These are phyloP conservation scores for Lymantria monacha DNA, from an alignment of 2,888 invertebrate species.

Conservation along the genomic window DNA sequence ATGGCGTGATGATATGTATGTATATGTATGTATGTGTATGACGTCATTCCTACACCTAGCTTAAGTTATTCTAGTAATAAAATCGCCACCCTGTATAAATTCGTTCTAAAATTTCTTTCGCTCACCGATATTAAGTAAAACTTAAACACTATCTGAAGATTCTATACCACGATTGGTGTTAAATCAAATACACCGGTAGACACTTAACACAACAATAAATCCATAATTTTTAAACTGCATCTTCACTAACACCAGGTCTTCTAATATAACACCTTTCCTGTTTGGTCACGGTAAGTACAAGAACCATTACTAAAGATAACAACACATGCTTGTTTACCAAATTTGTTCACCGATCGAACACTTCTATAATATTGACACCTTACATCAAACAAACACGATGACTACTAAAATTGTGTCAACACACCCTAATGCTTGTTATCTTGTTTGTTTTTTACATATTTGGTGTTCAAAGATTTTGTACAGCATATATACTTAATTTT, in stretches of 20 bases:
- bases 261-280: slow-evolving; percentile 10
- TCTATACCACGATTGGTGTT: background rate
- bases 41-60: too few species aligned
- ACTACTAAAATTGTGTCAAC: slow-evolving; percentile 15
- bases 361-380: slow-evolving; percentile 33
- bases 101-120: too few species aligned
- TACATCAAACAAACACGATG: slow-evolving; percentile 7
- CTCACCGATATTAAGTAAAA: too few species aligned
- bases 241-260: slow-evolving; percentile 1
- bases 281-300: slow-evolving; percentile 18
- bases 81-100: too few species aligned
- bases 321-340: slow-evolving; percentile 24
- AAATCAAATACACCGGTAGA: background rate
- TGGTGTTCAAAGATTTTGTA: slow-evolving; percentile 14
- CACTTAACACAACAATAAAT: background rate
- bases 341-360: slow-evolving; percentile 23
- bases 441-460: slow-evolving; percentile 27
- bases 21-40: too few species aligned
- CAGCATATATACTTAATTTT: too few species aligned
- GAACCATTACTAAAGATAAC: slow-evolving; percentile 32
- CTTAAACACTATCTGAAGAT: background rate
- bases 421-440: slow-evolving; percentile 25
- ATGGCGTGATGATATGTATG: too few species aligned
- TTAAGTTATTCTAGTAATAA: too few species aligned
- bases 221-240: background rate